Conservation (phyloP, 2,888 invertebrate genomes). For the Agrenia bidenticulata region DNA sequence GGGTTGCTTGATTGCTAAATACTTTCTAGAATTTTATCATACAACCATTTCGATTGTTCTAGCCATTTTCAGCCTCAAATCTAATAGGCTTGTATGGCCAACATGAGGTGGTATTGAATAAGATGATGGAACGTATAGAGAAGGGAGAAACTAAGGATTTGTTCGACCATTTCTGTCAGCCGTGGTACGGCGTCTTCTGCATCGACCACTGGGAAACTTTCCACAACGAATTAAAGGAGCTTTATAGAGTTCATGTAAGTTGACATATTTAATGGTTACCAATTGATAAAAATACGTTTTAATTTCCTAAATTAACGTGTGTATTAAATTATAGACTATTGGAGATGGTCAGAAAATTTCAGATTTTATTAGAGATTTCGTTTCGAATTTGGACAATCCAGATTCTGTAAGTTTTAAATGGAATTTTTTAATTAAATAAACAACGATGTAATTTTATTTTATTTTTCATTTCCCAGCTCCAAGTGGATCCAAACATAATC, state of each 20-base stretch:
- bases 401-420: conserved; percentile 35
- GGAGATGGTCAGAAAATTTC: conserved; percentile 32
- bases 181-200: conserved; percentile 67
- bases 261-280: no score
- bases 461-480: conserved; percentile 25
- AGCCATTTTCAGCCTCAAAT: conserved; percentile 63
- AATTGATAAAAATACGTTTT: no score
- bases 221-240: conserved; percentile 32
- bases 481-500: conserved; percentile 47
- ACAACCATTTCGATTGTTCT: not conserved
- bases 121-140: conserved; percentile 65
- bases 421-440: not conserved
- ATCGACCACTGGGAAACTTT: conserved; percentile 63
- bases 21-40: no score
- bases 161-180: conserved; percentile 66
- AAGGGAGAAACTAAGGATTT: conserved; percentile 66
- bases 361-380: conserved; percentile 41
- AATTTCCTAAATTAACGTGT: no score
- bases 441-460: not conserved
- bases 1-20: no score
- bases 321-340: conserved; percentile 38
- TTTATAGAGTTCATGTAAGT: conserved; percentile 26
- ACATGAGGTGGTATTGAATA: conserved; percentile 71
- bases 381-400: conserved; percentile 41
- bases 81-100: conserved; percentile 68